These are phyloP conservation scores for Octopus sinensis DNA, from an alignment of 1,140 invertebrate species.

Conservation along the genomic window DNA sequence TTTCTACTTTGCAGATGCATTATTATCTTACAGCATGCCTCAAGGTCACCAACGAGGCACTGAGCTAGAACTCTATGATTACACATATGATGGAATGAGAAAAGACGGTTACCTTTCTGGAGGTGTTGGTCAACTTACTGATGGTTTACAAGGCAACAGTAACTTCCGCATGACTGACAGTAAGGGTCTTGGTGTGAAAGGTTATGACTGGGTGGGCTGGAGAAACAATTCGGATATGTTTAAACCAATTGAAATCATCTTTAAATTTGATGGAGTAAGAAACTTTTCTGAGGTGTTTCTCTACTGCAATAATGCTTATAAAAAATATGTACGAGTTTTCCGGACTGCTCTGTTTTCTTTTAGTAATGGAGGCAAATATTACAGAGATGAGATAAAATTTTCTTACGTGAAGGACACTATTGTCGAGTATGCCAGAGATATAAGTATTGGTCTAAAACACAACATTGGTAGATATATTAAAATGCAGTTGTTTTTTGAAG, in stretches of 20 bases:
- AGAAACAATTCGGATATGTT: conserved; percentile 71
- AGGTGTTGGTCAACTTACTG: conserved; percentile 84
- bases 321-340: conserved; percentile 67
- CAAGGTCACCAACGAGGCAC: conserved; percentile 73
- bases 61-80: conserved; percentile 81
- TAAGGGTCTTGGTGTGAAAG: conserved; percentile 67
- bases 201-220: conserved; percentile 89
- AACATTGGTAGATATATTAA: conserved; percentile 79
- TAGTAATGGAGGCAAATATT: conserved; percentile 74
- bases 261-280: conserved; percentile 82
- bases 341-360: conserved; percentile 70
- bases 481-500: conserved; percentile 75
- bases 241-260: conserved; percentile 59
- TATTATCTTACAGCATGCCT: conserved; percentile 79
- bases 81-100: conserved; percentile 82
- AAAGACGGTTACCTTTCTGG: conserved; percentile 55
- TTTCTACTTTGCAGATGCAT: conserved; percentile 66
- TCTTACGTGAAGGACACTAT: conserved; percentile 77
- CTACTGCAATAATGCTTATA: conserved; percentile 73
- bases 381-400: conserved; percentile 70
- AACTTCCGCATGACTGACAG: conserved; percentile 72
- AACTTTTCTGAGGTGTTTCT: conserved; percentile 83
- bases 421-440: conserved; percentile 77
- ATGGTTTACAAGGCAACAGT: conserved; percentile 75
- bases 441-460: conserved; percentile 80